Evolutionary conservation across 2,888 invertebrate species (phyloP).

Genomic region (Trissolcus brochymenae): DNA sequence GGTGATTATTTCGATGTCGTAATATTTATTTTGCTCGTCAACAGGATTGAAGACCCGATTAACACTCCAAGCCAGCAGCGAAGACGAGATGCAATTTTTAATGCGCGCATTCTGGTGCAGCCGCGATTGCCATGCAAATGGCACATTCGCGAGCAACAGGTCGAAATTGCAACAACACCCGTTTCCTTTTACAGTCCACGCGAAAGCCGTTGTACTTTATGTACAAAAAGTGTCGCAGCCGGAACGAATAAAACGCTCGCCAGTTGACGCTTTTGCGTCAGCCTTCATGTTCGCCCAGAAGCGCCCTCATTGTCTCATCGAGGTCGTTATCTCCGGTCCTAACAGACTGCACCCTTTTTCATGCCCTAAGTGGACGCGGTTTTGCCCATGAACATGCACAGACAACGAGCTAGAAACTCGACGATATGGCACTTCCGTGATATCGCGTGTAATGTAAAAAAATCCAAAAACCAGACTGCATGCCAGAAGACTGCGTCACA

Average conservation of each 20-base stretch:
- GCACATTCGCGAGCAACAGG: constrained; percentile 51
- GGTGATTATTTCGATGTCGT: neutral
- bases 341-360: constrained; percentile 35
- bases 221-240: constrained; percentile 43
- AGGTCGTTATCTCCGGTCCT: constrained; percentile 35
- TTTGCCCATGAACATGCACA: constrained; percentile 15
- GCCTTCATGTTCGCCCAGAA: constrained; percentile 32
- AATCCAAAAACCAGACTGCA: constrained; percentile 1
- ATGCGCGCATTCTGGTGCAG: constrained; percentile 23
- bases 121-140: constrained; percentile 42
- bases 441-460: constrained; percentile 4
- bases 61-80: neutral
- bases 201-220: constrained; percentile 36
- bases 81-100: constrained; percentile 28
- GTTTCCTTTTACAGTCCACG: constrained; percentile 46
- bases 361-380: constrained; percentile 32
- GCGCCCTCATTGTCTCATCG: constrained; percentile 42
- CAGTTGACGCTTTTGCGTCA: constrained; percentile 20
- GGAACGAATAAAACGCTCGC: constrained; percentile 32
- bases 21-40: neutral
- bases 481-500: neutral
- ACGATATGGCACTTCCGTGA: constrained; percentile 16
- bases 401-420: constrained; percentile 14
- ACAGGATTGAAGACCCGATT: neutral
- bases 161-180: constrained; percentile 51